These are phyloP conservation scores for Chitala chitala DNA, from an alignment of 2,113 vertebrate genomes.

Conservation along the genomic window DNA sequence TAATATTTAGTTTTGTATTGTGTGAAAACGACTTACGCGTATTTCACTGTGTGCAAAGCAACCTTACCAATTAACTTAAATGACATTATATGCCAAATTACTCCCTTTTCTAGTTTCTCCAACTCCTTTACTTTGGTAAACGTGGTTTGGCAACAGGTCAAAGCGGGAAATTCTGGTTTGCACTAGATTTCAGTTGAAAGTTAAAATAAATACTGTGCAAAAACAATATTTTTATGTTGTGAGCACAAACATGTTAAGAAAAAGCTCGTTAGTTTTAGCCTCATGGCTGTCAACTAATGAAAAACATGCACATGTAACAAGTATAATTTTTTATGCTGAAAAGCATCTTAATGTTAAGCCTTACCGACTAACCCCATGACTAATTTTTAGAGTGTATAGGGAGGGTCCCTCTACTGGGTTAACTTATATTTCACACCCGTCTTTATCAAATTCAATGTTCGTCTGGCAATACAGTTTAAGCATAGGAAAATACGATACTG, in stretches of 20 bases:
- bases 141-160: not conserved
- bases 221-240: not conserved
- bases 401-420: too few species aligned
- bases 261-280: not conserved
- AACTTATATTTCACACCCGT: too few species aligned
- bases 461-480: too few species aligned
- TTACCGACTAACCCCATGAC: not conserved
- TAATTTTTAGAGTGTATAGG: not conserved
- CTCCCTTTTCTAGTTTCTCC: too few species aligned
- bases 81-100: too few species aligned
- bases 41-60: too few species aligned
- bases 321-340: not conserved
- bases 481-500: too few species aligned
- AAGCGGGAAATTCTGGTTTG: not conserved
- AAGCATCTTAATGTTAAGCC: not conserved
- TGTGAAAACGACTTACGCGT: too few species aligned
- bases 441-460: too few species aligned
- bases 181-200: not conserved
- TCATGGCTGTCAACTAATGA: not conserved
- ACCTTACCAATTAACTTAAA: too few species aligned
- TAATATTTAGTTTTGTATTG: too few species aligned
- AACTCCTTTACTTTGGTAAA: not conserved
- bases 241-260: not conserved
- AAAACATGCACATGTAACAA: not conserved
- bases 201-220: constrained; percentile 2